These are phyloP conservation scores for Boloria selene DNA, from an alignment of 2,888 invertebrate genomes.

Conservation along the genomic window DNA sequence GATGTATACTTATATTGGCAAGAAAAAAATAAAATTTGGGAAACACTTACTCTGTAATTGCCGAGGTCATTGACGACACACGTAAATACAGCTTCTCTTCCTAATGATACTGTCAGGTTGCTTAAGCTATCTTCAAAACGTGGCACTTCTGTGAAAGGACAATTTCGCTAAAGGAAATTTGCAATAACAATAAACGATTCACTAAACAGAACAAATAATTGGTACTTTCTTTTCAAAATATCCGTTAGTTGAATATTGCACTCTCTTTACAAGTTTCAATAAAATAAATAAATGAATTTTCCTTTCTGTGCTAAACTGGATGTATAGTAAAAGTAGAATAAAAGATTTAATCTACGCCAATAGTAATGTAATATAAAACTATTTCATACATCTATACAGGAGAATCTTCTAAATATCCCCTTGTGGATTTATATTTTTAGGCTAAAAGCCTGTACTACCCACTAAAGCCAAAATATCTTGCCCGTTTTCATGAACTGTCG, in stretches of 20 bases:
- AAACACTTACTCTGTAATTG: constrained; percentile 86
- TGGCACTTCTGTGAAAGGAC: constrained; percentile 81
- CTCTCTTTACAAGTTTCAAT: neutral
- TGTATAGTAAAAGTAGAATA: too few species aligned
- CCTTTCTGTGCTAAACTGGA: too few species aligned
- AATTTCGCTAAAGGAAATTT: constrained; percentile 26
- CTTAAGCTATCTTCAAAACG: constrained; percentile 90
- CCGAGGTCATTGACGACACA: constrained; percentile 92
- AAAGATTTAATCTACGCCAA: too few species aligned
- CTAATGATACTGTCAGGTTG: constrained; percentile 91
- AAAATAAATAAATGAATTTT: too few species aligned
- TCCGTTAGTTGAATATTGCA: neutral
- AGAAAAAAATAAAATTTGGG: neutral
- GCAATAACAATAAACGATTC: constrained; percentile 23
- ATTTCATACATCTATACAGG: too few species aligned
- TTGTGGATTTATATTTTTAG: too few species aligned
- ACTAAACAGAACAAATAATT: constrained; percentile 13
- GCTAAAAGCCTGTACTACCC: too few species aligned
- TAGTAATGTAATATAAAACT: too few species aligned
- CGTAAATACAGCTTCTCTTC: constrained; percentile 91
- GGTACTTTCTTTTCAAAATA: neutral
- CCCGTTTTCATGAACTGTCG: too few species aligned
- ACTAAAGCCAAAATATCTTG: too few species aligned
- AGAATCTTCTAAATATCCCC: too few species aligned
- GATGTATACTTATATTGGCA: neutral